Evolutionary conservation across 1,140 invertebrate species (phyloP).

Genomic region (Hylaeus volcanicus): DNA sequence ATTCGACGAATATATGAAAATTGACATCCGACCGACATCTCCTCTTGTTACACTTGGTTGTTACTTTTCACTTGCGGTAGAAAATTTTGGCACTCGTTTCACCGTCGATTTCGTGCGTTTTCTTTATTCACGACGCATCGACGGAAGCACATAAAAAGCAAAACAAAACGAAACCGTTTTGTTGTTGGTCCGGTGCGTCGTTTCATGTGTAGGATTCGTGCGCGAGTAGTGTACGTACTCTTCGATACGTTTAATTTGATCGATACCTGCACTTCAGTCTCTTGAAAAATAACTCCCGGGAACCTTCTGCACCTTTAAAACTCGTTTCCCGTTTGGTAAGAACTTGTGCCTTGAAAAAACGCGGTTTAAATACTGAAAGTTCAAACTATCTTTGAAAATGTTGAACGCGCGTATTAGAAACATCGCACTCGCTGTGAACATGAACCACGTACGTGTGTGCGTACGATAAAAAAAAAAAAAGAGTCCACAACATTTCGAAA

Average conservation of each 20-base stretch:
- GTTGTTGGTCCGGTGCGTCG: not conserved
- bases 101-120: not conserved
- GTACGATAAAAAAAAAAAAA: not conserved
- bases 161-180: not conserved
- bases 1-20: constrained; percentile 10
- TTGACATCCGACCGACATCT: not conserved
- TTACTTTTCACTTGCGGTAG: not conserved
- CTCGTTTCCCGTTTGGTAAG: not conserved
- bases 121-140: not conserved
- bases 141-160: not conserved
- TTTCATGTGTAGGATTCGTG: not conserved
- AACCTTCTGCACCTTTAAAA: not conserved
- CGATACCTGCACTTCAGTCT: not conserved
- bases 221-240: not conserved
- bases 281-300: not conserved
- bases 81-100: constrained; percentile 41
- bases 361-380: not conserved
- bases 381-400: not conserved
- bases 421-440: not conserved
- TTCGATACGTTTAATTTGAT: not conserved
- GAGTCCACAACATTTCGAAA: not conserved
- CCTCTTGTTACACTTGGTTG: not conserved
- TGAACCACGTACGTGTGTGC: not conserved
- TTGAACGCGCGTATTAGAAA: not conserved
- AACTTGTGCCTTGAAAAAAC: not conserved